phyloP scores from a whole-genome alignment of 2,113 vertebrate genomes.

The Cinclus cinclus region DNA sequence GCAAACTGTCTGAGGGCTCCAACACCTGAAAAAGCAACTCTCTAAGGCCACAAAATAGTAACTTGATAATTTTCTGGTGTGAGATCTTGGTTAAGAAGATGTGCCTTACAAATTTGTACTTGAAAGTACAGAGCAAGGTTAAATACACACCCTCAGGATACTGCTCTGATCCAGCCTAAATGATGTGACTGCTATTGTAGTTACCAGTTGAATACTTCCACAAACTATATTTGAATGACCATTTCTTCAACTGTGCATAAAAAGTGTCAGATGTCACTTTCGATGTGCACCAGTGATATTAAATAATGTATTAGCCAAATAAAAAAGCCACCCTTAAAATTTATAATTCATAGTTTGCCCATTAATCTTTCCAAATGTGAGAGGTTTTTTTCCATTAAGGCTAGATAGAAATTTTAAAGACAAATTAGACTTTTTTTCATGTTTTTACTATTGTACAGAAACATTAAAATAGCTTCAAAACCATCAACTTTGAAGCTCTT shows the following conservation, averaged over 20 bases:
- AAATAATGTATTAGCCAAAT: neutral
- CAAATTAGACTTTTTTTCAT: neutral
- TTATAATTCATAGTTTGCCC: neutral
- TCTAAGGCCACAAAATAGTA: neutral
- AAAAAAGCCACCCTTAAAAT: neutral
- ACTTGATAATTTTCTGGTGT: neutral
- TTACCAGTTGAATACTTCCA: neutral
- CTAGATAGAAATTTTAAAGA: neutral
- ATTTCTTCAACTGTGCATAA: neutral
- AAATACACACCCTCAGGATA: neutral
- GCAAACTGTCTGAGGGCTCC: neutral
- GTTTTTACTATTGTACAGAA: neutral
- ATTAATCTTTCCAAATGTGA: neutral
- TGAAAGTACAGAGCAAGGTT: fast-evolving
- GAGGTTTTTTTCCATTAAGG: neutral
- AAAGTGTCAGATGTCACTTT: neutral
- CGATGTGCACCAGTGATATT: neutral
- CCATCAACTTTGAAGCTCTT: neutral
- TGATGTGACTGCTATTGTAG: neutral
- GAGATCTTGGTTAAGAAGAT: neutral
- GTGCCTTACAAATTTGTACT: neutral
- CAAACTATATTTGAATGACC: neutral
- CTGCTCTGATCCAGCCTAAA: neutral
- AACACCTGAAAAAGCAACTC: neutral
- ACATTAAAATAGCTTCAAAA: neutral